A percentile compares a stretch with the other conserved stretches of the same genome.
Evolutionary conservation across 2,888 invertebrate species (phyloP).

Genomic region (Drosophila barbarae): DNA sequence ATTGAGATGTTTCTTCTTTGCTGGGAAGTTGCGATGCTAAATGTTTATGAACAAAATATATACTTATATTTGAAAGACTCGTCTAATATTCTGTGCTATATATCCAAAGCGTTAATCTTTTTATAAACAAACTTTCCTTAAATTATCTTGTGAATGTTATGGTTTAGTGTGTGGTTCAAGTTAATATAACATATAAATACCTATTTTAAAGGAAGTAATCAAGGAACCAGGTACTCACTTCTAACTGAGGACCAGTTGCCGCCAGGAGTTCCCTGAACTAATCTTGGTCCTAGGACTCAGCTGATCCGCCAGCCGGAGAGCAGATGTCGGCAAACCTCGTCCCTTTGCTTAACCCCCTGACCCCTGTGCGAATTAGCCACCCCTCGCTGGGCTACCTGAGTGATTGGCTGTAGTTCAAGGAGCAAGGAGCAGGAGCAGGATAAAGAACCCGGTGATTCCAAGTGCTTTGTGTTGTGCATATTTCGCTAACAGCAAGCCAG

Average conservation of each 20-base stretch:
- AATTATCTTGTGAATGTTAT: not conserved
- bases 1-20: not conserved
- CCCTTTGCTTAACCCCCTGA: slow-evolving; percentile 25
- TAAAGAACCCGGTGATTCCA: slow-evolving; percentile 5
- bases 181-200: not conserved
- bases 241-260: not conserved
- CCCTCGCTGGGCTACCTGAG: slow-evolving; percentile 30
- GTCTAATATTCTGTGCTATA: not conserved
- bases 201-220: not conserved
- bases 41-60: not conserved
- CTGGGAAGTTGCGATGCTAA: not conserved
- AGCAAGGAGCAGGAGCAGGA: slow-evolving; percentile 14
- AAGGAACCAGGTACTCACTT: not conserved
- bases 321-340: slow-evolving; percentile 19
- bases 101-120: not conserved
- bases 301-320: slow-evolving; percentile 24
- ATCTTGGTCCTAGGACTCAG: slow-evolving; percentile 9
- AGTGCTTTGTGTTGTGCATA: slow-evolving; percentile 68
- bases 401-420: slow-evolving; percentile 6
- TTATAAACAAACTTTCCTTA: not conserved
- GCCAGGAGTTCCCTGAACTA: slow-evolving; percentile 1
- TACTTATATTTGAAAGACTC: too few relatives aligned
- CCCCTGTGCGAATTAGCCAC: slow-evolving; percentile 20
- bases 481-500: slow-evolving; percentile 74
- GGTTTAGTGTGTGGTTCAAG: too few relatives aligned